Percentiles rank a stretch among this genome's conserved stretches.
Evolutionary conservation across 1,140 invertebrate genomes (phyloP).

Genomic region (Microplitis demolitor): DNA sequence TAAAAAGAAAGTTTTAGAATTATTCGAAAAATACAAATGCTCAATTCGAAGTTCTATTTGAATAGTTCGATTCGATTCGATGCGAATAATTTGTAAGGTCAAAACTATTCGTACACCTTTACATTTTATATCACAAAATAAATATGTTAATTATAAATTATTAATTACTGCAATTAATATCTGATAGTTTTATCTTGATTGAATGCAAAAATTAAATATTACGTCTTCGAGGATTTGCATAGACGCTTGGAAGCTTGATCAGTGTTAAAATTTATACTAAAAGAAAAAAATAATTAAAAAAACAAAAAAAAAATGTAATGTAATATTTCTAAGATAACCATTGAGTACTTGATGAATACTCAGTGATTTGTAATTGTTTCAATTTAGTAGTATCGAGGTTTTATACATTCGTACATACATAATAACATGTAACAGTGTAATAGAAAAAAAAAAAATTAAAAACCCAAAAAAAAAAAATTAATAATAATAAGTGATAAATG

Average conservation of each 20-base stretch:
- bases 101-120: too few relatives aligned
- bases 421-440: conserved; percentile 34
- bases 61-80: too few relatives aligned
- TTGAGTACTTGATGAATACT: conserved; percentile 2
- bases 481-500: too few relatives aligned
- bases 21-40: too few relatives aligned
- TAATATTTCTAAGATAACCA: background rate
- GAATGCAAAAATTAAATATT: conserved; percentile 5
- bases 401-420: conserved; percentile 36
- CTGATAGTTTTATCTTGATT: background rate
- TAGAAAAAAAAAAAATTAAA: conserved; percentile 22
- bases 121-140: too few relatives aligned
- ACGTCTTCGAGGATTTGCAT: conserved; percentile 16
- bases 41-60: too few relatives aligned
- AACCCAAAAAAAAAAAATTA: background rate
- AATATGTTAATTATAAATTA: too few relatives aligned
- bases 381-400: conserved; percentile 28
- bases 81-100: too few relatives aligned
- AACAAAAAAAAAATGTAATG: conserved; percentile 5
- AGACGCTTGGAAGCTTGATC: conserved; percentile 23
- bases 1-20: too few relatives aligned
- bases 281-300: background rate
- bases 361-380: conserved; percentile 1
- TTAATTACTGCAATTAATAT: background rate
- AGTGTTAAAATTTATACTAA: conserved; percentile 26